phyloP scores from a whole-genome alignment of 64 coral and sea anemone species.

The Pachyseris speciosa region DNA sequence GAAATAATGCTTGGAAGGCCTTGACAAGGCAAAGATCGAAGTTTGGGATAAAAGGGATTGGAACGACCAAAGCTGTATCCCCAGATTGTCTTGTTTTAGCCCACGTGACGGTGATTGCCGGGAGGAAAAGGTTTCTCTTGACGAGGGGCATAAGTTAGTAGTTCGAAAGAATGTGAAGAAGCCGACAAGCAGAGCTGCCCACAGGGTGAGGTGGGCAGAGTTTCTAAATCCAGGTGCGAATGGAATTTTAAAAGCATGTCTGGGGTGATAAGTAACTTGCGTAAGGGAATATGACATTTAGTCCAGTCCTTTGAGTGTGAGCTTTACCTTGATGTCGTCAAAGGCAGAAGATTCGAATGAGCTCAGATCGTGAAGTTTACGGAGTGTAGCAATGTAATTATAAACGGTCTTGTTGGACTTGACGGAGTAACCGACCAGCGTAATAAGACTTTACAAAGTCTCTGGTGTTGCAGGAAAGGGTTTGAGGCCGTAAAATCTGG shows the following conservation, averaged over 20 bases:
- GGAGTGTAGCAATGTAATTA: not conserved
- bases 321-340: conserved; percentile 24
- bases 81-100: not conserved
- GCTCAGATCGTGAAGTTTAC: not conserved
- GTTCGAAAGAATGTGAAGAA: conserved; percentile 43
- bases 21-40: not conserved
- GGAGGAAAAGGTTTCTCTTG: not conserved
- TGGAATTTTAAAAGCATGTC: conserved; percentile 1
- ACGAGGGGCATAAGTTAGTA: not conserved
- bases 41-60: not conserved
- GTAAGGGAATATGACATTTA: not conserved
- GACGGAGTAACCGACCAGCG: conserved; percentile 4
- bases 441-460: not conserved
- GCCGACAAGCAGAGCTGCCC: not conserved
- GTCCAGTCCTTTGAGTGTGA: conserved; percentile 17
- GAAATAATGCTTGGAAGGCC: not conserved
- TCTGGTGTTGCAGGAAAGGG: not conserved
- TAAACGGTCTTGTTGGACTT: conserved; percentile 18
- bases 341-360: not conserved
- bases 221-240: not conserved
- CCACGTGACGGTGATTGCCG: not conserved
- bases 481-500: not conserved
- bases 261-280: conserved; percentile 34
- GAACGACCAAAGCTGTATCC: not conserved
- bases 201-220: conserved; percentile 18